Base-by-base conservation (phyloP, 2,888 invertebrate species). In the Agrenia bidenticulata region DNA sequence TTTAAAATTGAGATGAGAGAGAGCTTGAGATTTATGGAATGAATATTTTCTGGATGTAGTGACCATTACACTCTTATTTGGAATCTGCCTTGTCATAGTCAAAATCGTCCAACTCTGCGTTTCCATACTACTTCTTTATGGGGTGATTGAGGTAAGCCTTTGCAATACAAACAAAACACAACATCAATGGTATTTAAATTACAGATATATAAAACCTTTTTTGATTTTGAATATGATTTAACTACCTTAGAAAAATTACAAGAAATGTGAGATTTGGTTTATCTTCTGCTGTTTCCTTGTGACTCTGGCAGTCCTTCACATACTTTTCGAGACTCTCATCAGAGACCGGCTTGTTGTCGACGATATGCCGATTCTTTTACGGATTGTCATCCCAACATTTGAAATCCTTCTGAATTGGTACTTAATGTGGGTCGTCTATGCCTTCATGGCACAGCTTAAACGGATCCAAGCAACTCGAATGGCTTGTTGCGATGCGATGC, bases 371-470 rank as follows among this genome's bases (percentile, higher is more conserved):
- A 49, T 67, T 60, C 61, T 64, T 56, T 56, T 64, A 55, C 39
- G 67, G 45, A 37, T 67, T n/a, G 58, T 63, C 13, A 61, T 67
- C 49, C 67, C 67, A 1, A 27, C 55, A 15, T 61, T 64, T 1
- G 67, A 67, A 55, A 64, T 67, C 15, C 32, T 67, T 21, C 42
- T 67, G 13, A 67, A 64, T 51, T 67, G 67, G 67, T 67, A 67
- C 39, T 45, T 67, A 23, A 67, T 67, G 67, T 67, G 67, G 67
- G 67, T 67, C 2, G 55, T 67, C 56, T 67, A 26, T 53, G 67
- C 67, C 41, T 67, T 67, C 27, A 67, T 67, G 67, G 39, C 45
- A 45, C 61, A 67, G 26, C 58, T 67, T n/a, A 61, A 64, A 50
- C 19, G 32, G 55, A 32, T 17, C 45, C 15, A 45, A 45, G 19